These are phyloP conservation scores for Hemibagrus wyckioides DNA, from an alignment of 2,113 vertebrate genomes.

Conservation along the genomic window DNA sequence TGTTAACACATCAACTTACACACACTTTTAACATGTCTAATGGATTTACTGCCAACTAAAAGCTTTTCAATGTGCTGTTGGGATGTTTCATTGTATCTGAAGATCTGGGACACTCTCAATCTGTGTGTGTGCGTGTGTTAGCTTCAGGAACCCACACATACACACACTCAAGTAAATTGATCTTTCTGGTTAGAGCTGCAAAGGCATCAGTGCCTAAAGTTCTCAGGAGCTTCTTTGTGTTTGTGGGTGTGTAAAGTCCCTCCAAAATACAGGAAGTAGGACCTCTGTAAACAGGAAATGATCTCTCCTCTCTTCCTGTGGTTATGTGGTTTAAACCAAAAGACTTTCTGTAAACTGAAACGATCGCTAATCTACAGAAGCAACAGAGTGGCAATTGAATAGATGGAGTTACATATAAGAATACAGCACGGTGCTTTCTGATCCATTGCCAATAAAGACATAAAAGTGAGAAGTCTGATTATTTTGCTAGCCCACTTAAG, in stretches of 20 bases:
- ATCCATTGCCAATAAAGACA: background rate
- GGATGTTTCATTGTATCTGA: background rate
- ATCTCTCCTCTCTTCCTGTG: background rate
- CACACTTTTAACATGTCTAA: background rate
- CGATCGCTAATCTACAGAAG: background rate
- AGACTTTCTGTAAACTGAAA: background rate
- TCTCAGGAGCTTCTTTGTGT: background rate
- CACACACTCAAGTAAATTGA: background rate
- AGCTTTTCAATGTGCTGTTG: background rate
- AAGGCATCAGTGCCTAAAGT: background rate
- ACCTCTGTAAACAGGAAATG: conserved; percentile 1
- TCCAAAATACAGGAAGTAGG: background rate
- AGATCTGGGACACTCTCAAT: background rate
- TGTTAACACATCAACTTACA: background rate
- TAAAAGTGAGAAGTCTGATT: background rate
- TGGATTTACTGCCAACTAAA: background rate
- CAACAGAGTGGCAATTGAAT: background rate
- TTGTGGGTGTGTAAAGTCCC: background rate
- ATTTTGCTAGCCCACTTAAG: background rate
- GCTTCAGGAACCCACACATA: background rate
- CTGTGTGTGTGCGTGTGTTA: background rate
- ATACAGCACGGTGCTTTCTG: background rate
- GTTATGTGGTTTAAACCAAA: background rate
- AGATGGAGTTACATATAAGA: background rate
- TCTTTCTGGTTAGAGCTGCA: background rate